Evolutionary conservation across 2,113 vertebrate genomes (phyloP).

Genomic region (Columba janthina): DNA sequence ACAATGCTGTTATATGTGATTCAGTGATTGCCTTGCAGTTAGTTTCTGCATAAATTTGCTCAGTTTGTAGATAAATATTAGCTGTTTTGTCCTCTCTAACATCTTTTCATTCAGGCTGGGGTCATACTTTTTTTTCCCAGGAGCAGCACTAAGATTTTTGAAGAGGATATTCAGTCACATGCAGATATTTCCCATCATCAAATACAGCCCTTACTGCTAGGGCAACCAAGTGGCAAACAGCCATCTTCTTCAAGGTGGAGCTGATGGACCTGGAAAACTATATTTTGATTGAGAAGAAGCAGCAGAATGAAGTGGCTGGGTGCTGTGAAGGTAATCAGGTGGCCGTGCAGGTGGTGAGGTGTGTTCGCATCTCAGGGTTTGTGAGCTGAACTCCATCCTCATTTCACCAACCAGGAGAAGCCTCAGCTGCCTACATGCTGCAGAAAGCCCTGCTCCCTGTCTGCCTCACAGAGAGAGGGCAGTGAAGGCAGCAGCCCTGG

Average conservation of each 20-base stretch:
- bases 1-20: not conserved
- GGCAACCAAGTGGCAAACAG: not conserved
- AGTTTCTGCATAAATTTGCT: not conserved
- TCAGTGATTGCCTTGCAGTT: not conserved
- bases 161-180: not conserved
- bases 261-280: not conserved
- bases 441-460: not conserved
- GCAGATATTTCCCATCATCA: not conserved
- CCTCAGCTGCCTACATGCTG: not conserved
- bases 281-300: not conserved
- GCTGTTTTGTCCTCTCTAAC: not conserved
- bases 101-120: not conserved
- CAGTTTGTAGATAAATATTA: not conserved
- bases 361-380: rapidly evolving
- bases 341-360: not conserved
- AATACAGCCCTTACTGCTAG: not conserved
- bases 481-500: not conserved
- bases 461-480: not conserved
- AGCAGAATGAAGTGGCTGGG: rapidly evolving
- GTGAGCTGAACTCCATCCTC: not conserved
- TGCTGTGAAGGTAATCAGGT: not conserved
- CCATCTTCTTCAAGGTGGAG: not conserved
- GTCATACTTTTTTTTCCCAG: not conserved
- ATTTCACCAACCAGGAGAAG: not conserved
- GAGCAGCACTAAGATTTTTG: not conserved